Evolutionary conservation across 1,140 invertebrate genomes (phyloP).

Genomic region (Diploscapter pachys): DNA sequence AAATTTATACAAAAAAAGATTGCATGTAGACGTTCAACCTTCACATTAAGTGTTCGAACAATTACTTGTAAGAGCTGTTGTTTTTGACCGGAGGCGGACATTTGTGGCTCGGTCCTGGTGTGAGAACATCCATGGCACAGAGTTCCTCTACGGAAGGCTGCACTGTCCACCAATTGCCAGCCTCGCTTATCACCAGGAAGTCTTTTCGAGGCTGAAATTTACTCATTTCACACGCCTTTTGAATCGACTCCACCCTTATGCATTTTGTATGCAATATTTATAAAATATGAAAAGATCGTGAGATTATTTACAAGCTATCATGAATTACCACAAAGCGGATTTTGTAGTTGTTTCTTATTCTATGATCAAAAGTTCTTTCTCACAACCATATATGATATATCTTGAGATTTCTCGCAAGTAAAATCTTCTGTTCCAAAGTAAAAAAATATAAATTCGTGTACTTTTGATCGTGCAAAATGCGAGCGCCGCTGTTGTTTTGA

Average conservation of each 20-base stretch:
- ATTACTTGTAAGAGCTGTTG: no score
- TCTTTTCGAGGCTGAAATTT: conserved; percentile 29
- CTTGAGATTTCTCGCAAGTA: background rate
- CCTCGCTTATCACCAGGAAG: conserved; percentile 31
- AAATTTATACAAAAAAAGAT: no score
- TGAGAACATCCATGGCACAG: conserved; percentile 26
- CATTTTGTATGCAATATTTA: no score
- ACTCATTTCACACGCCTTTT: background rate
- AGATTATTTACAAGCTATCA: no score
- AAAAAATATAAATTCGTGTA: background rate
- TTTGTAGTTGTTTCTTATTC: no score
- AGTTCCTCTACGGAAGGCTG: conserved; percentile 23
- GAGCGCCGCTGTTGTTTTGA: background rate
- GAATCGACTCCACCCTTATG: background rate
- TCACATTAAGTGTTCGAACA: no score
- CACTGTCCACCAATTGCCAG: conserved; percentile 29
- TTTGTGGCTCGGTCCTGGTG: conserved; percentile 16
- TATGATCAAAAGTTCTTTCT: background rate
- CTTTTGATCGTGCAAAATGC: conserved; percentile 3
- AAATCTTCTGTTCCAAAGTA: background rate
- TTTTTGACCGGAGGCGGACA: conserved; percentile 9
- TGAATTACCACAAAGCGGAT: no score
- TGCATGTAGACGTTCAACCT: no score
- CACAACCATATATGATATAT: background rate
- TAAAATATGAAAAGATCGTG: no score